phyloP scores from a whole-genome alignment of 2,888 invertebrate genomes.

The Nineta flava region DNA sequence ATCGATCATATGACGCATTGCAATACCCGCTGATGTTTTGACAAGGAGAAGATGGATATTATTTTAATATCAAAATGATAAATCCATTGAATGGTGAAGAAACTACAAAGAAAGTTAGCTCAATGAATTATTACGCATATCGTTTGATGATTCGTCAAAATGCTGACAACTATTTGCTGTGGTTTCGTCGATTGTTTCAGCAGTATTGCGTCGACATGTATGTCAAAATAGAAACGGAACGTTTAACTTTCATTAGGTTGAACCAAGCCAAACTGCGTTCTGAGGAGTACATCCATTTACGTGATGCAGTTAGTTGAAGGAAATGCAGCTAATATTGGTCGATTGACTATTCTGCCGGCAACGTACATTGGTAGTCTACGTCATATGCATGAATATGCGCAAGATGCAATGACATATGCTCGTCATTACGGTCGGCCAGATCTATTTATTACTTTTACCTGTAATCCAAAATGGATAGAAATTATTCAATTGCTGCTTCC shows the following conservation, averaged over 20 bases:
- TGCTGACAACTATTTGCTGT: constrained; percentile 16
- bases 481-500: constrained; percentile 13
- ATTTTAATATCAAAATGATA: constrained; percentile 8
- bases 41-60: constrained; percentile 13
- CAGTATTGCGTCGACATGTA: constrained; percentile 25
- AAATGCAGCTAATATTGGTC: constrained; percentile 17
- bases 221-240: constrained; percentile 23
- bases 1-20: constrained; percentile 16
- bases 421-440: constrained; percentile 21
- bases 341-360: constrained; percentile 18
- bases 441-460: too few species aligned
- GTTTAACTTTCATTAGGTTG: constrained; percentile 18
- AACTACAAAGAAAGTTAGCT: too few species aligned
- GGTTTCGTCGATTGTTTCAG: constrained; percentile 18
- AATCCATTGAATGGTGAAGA: constrained; percentile 6
- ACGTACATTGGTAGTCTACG: constrained; percentile 16
- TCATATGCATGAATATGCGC: constrained; percentile 17
- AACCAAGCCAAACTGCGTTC: too few species aligned
- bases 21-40: constrained; percentile 19
- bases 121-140: too few species aligned
- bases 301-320: constrained; percentile 13
- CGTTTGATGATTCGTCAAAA: constrained; percentile 18
- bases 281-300: too few species aligned
- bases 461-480: constrained; percentile 17
- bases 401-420: constrained; percentile 19